Base-by-base conservation (phyloP, 2,888 invertebrate genomes). In the Trissolcus japonicus region DNA sequence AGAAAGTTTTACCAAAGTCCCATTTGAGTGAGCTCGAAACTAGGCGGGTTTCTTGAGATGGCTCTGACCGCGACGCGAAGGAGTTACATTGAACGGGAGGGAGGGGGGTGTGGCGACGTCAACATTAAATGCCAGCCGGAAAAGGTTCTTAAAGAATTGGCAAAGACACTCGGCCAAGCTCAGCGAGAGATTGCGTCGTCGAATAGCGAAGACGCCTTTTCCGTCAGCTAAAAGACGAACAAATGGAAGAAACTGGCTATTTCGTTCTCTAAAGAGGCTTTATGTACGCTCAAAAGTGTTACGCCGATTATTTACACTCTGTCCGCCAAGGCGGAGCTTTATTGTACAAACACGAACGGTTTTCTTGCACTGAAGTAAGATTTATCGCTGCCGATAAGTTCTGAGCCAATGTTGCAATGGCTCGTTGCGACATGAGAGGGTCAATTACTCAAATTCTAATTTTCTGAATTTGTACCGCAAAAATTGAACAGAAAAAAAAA, bases 1-100 rank as follows among this genome's bases (percentile, higher is more conserved):
- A 87, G 86, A 85, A 87, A 87, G 81, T 87, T 87, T 83, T 79
- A 59, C 63, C 83, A 67, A 87, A 87, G 86, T 86, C 84, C 85
- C 85, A 85, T 87, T 87, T 83, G 80, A 80, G 35, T 6, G 82
- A 80, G 83, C 83, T 84, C n/a, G 59, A 80, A 80, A 80, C 80
- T 77, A 73, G 79, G 54, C 71, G 56, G 68, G 67, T 73, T 55
- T 66, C 72, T 57, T 60, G 65, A 66, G 69, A 71, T 76, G 69
- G 73, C 63, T 63, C 55, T 46, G 60, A 77, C 72, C 68, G 61
- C 74, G 62, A 60, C 67, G 46, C 60, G 63, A 56, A 55, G 59
- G 69, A 60, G 67, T 71, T 61, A 63, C 55, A 75, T 69, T 65
- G 72, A 59, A 51, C 29, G 41, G 51, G 54, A 13, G 50, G 40